These are phyloP conservation scores for Corbicula japonica DNA, from an alignment of 2,888 invertebrate species.

Conservation along the genomic window DNA sequence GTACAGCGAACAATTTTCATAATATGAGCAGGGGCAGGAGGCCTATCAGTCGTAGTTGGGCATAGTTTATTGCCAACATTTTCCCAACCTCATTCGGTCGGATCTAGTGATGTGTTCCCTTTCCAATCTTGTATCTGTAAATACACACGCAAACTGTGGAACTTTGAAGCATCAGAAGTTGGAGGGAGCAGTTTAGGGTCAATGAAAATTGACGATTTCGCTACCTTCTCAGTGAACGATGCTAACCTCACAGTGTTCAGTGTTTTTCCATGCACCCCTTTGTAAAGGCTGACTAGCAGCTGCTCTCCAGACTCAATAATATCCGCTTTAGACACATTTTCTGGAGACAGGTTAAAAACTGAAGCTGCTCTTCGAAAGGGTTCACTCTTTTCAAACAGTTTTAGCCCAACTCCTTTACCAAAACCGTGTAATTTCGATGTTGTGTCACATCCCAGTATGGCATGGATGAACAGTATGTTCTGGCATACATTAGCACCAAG, in stretches of 20 bases:
- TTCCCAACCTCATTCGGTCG: constrained; percentile 7
- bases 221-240: constrained; percentile 3
- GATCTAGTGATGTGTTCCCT: background rate
- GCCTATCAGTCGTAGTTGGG: background rate
- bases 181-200: background rate
- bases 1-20: constrained; percentile 7
- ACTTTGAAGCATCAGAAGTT: constrained; percentile 10
- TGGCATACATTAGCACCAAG: constrained; percentile 24
- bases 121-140: constrained; percentile 2
- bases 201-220: background rate
- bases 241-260: background rate
- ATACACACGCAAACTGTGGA: constrained; percentile 2
- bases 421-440: constrained; percentile 52
- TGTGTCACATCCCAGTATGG: constrained; percentile 55
- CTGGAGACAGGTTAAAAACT: constrained; percentile 6
- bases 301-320: background rate
- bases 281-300: background rate
- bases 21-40: background rate
- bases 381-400: background rate
- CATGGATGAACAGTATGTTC: constrained; percentile 43
- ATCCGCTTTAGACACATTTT: constrained; percentile 2
- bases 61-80: background rate
- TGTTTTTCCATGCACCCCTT: background rate
- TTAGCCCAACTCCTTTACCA: constrained; percentile 25
- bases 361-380: background rate